Evolutionary conservation across 2,797 vertebrate genomes (phyloP).

Genomic region (Rhinatrema bivittatum): DNA sequence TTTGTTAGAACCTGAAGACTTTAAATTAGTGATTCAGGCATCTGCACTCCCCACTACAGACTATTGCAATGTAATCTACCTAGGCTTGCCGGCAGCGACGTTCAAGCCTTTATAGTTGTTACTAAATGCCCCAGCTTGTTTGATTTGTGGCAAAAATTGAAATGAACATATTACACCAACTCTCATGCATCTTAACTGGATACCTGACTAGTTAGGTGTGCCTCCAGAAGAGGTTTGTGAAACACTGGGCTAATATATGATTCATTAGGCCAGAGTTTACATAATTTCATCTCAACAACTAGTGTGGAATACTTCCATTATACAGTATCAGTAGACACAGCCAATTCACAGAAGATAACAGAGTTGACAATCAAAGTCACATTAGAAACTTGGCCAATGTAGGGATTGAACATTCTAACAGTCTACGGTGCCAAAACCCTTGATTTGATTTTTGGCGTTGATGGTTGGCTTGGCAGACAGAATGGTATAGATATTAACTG

Average conservation of each 20-base stretch:
- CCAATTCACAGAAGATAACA: conserved; percentile 47
- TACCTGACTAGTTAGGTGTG: too few relatives aligned
- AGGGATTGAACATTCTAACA: conserved; percentile 20
- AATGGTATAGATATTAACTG: conserved; percentile 42
- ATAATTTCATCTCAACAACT: conserved; percentile 11
- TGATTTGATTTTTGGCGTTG: conserved; percentile 51
- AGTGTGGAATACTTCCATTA: conserved; percentile 19
- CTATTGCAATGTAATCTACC: too few relatives aligned
- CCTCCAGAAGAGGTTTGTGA: too few relatives aligned
- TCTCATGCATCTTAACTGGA: too few relatives aligned
- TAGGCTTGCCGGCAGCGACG: too few relatives aligned
- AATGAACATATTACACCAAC: conserved; percentile 39
- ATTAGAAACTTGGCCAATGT: conserved; percentile 34
- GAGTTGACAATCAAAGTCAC: conserved; percentile 50
- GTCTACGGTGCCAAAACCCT: conserved; percentile 40
- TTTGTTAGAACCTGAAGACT: too few relatives aligned
- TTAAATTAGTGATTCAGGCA: too few relatives aligned
- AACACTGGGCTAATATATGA: too few relatives aligned
- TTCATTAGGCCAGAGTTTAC: conserved; percentile 32
- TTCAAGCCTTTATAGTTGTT: too few relatives aligned
- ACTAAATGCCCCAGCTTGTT: too few relatives aligned
- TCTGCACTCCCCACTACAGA: too few relatives aligned
- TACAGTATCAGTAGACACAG: conserved; percentile 26
- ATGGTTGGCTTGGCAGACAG: conserved; percentile 37
- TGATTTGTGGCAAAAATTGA: conserved; percentile 36